phyloP scores from a whole-genome alignment of 92 coral and sea anemone genomes.

The Anthopleura xanthogrammica region DNA sequence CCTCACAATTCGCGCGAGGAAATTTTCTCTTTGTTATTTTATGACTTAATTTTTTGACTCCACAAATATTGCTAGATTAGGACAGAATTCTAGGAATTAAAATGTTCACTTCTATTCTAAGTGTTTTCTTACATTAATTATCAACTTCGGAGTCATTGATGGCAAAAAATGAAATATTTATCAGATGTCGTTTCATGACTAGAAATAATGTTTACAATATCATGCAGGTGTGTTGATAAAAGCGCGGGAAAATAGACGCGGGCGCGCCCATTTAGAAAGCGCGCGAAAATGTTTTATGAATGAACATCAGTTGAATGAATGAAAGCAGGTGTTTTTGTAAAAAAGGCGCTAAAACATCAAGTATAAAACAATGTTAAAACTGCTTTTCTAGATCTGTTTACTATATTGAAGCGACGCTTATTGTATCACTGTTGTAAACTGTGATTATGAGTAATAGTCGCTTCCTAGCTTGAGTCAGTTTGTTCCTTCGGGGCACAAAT shows the following conservation, averaged over 20 bases:
- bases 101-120: background rate
- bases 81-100: background rate
- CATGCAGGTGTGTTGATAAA: conserved; percentile 2
- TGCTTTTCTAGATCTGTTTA: background rate
- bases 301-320: background rate
- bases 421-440: background rate
- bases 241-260: conserved; percentile 29
- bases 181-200: background rate
- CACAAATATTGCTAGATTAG: background rate
- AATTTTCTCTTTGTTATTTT: background rate
- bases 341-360: background rate
- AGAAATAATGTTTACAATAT: background rate
- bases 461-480: background rate
- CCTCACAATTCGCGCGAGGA: background rate
- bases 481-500: background rate
- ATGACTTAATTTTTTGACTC: background rate
- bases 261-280: background rate
- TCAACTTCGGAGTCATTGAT: background rate
- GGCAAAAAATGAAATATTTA: background rate
- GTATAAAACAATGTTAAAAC: background rate
- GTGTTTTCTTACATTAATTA: background rate
- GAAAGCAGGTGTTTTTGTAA: conserved; percentile 11
- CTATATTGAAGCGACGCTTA: background rate
- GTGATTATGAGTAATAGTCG: background rate
- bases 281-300: conserved; percentile 24